Percentiles rank a stretch among this genome's conserved stretches.
Evolutionary conservation across 2,888 invertebrate species (phyloP).

Genomic region (Agriopis leucophaearia): DNA sequence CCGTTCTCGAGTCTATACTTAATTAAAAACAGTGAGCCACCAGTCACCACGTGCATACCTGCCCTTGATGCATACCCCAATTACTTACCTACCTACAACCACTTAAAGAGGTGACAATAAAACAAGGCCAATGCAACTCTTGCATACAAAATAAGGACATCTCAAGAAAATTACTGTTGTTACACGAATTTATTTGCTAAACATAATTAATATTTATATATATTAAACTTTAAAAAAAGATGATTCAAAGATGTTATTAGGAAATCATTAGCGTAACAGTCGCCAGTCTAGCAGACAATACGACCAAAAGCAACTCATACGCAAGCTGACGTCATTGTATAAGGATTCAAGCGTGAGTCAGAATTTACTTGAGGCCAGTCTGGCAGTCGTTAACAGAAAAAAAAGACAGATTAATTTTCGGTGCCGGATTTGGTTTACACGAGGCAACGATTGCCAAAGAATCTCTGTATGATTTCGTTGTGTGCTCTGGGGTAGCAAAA

Average conservation of each 20-base stretch:
- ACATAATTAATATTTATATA: too few relatives aligned
- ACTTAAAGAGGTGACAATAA: constrained; percentile 37
- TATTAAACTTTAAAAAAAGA: neutral
- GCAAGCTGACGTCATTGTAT: constrained; percentile 69
- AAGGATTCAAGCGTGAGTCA: constrained; percentile 78
- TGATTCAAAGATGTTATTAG: constrained; percentile 20
- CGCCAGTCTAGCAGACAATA: constrained; percentile 17
- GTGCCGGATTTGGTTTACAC: constrained; percentile 28
- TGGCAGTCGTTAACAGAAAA: constrained; percentile 52
- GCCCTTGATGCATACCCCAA: constrained; percentile 49
- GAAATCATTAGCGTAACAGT: constrained; percentile 21
- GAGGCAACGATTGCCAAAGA: constrained; percentile 22
- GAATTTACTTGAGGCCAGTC: constrained; percentile 53
- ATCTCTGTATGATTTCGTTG: constrained; percentile 17
- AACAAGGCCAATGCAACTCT: constrained; percentile 29
- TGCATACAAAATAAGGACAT: constrained; percentile 34
- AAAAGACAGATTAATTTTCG: constrained; percentile 40
- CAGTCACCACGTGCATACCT: constrained; percentile 47
- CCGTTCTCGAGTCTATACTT: constrained; percentile 40
- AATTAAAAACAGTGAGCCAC: constrained; percentile 39
- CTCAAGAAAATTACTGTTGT: neutral
- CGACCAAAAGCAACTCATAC: constrained; percentile 53
- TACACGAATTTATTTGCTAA: neutral
- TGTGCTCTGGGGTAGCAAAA: constrained; percentile 18
- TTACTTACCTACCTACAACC: constrained; percentile 45